Evolutionary conservation across 2,888 invertebrate genomes (phyloP).

Genomic region (Lamellibrachia satsuma): DNA sequence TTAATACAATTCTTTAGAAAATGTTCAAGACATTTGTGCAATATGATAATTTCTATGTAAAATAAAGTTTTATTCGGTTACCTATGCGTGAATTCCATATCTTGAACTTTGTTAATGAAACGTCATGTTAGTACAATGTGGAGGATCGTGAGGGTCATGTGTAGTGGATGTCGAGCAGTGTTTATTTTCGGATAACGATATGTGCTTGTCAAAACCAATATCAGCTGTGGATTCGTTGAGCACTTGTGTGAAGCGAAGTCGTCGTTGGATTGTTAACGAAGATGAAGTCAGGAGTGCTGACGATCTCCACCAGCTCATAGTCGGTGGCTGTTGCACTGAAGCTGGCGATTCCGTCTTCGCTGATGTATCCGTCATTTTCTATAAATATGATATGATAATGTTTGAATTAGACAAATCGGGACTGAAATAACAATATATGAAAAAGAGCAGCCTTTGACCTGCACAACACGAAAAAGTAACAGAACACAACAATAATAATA

Average conservation of each 20-base stretch:
- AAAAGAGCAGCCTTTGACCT: too few relatives aligned
- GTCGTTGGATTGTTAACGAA: background rate
- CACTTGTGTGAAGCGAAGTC: background rate
- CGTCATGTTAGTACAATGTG: too few relatives aligned
- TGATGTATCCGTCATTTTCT: constrained; percentile 7
- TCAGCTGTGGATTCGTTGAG: background rate
- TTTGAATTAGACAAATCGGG: background rate
- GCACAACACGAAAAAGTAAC: too few relatives aligned
- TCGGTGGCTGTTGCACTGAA: background rate
- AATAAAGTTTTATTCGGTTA: too few relatives aligned
- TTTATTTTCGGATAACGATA: background rate
- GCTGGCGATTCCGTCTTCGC: background rate
- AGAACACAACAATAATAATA: too few relatives aligned
- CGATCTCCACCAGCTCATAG: background rate
- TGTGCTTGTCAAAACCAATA: background rate
- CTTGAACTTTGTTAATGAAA: too few relatives aligned
- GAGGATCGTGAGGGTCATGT: too few relatives aligned
- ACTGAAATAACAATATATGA: background rate
- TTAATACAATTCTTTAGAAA: too few relatives aligned
- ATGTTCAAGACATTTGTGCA: too few relatives aligned
- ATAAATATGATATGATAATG: background rate
- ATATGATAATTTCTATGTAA: too few relatives aligned
- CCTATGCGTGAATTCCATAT: too few relatives aligned
- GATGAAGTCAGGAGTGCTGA: background rate
- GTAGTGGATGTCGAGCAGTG: too few relatives aligned